phyloP scores from a whole-genome alignment of 2,888 invertebrate species.

The Atrina japonica region DNA sequence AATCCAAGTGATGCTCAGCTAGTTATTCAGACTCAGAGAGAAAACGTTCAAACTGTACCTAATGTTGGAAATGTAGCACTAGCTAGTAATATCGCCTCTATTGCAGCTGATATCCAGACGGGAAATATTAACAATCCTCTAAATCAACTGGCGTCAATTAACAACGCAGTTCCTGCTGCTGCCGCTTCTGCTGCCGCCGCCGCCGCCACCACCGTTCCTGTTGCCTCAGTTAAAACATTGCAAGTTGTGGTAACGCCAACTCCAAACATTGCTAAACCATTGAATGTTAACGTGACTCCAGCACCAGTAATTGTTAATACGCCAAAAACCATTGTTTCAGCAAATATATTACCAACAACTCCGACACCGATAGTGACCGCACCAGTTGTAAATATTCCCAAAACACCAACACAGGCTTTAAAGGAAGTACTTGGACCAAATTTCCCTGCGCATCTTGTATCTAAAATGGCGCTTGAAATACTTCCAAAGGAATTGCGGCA shows the following conservation, averaged over 20 bases:
- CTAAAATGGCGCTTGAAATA: slow-evolving; percentile 12
- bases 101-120: no score
- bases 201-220: no score
- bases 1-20: not conserved
- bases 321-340: no score
- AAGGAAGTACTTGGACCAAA: slow-evolving; percentile 9
- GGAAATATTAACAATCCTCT: no score
- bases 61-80: no score
- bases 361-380: not conserved
- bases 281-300: not conserved
- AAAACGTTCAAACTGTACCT: no score
- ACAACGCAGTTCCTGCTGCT: no score
- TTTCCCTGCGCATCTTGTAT: not conserved
- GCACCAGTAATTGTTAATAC: no score
- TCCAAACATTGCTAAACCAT: not conserved
- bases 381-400: not conserved
- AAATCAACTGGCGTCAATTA: no score
- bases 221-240: not conserved
- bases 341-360: not conserved
- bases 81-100: no score
- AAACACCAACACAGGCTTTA: slow-evolving; percentile 5
- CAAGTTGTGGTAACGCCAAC: not conserved
- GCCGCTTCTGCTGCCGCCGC: no score
- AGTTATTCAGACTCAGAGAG: not conserved
- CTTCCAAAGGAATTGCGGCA: slow-evolving; percentile 11